Evolutionary conservation across 2,113 vertebrate genomes (phyloP).

Genomic region (Brachyistius frenatus): DNA sequence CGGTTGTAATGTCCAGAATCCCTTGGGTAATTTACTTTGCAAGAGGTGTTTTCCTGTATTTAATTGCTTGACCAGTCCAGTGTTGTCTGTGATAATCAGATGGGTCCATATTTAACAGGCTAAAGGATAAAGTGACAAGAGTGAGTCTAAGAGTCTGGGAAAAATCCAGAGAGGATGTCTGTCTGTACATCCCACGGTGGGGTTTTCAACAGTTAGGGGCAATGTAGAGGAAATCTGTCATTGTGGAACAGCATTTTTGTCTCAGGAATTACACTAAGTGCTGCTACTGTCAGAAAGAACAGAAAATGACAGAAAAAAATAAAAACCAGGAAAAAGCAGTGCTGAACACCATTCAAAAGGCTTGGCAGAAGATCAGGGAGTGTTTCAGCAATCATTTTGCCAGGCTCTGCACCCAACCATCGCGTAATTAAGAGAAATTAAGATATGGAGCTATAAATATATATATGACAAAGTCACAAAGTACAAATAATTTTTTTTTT

Average conservation of each 20-base stretch:
- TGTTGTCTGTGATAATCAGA: constrained; percentile 53
- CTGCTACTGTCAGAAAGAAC: constrained; percentile 83
- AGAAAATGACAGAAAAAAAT: constrained; percentile 66
- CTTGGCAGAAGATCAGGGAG: constrained; percentile 74
- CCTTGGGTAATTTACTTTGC: constrained; percentile 32
- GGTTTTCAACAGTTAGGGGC: constrained; percentile 40
- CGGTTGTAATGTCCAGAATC: constrained; percentile 39
- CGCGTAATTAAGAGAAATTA: constrained; percentile 75
- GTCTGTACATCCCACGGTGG: constrained; percentile 1
- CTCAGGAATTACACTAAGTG: constrained; percentile 89
- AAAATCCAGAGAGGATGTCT: constrained; percentile 55
- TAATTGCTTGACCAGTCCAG: constrained; percentile 21
- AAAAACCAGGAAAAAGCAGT: constrained; percentile 75
- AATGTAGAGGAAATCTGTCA: constrained; percentile 83
- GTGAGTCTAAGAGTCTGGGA: constrained; percentile 47
- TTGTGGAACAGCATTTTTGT: constrained; percentile 87
- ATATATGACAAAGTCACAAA: constrained; percentile 65
- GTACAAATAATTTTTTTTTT: constrained; percentile 34
- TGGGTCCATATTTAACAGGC: constrained; percentile 47
- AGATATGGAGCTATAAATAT: constrained; percentile 53
- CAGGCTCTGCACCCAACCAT: constrained; percentile 58
- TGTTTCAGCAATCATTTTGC: constrained; percentile 68
- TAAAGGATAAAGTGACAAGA: constrained; percentile 49
- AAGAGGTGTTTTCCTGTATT: constrained; percentile 11
- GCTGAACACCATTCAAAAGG: constrained; percentile 72